Conservation (phyloP, 2,888 invertebrate species). For the Lasioglossum marginatum region DNA sequence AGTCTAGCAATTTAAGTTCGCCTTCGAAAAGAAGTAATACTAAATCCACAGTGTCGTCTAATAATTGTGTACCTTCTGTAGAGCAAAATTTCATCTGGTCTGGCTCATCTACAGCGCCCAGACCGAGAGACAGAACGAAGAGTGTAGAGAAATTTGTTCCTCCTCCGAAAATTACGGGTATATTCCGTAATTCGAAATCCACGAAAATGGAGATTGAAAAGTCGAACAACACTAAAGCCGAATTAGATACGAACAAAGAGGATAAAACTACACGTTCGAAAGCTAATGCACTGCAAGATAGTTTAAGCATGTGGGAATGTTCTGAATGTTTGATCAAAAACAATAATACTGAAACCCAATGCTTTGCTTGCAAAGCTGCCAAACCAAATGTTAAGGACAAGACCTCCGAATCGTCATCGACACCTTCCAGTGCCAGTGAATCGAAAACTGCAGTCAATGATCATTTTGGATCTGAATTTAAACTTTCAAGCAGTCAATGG, state of each 20-base stretch:
- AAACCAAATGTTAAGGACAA: slow-evolving; percentile 63
- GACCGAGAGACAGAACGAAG: slow-evolving; percentile 76
- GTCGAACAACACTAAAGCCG: slow-evolving; percentile 8
- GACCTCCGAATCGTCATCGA: slow-evolving; percentile 29
- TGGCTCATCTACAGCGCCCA: slow-evolving; percentile 76
- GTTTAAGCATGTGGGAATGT: slow-evolving; percentile 80
- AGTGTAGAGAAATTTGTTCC: slow-evolving; percentile 61
- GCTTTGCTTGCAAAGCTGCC: slow-evolving; percentile 80
- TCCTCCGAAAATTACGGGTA: slow-evolving; percentile 81
- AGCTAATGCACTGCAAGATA: slow-evolving; percentile 15
- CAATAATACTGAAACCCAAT: slow-evolving; percentile 71
- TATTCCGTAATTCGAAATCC: slow-evolving; percentile 77
- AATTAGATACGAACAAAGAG: background rate
- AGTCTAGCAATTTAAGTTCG: slow-evolving; percentile 56
- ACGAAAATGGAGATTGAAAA: slow-evolving; percentile 24
- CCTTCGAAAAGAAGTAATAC: slow-evolving; percentile 57
- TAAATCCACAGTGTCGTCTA: slow-evolving; percentile 54
- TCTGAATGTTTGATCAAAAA: slow-evolving; percentile 82
- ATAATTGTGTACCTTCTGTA: slow-evolving; percentile 43
- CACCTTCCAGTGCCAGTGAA: slow-evolving; percentile 35
- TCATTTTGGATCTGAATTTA: slow-evolving; percentile 74
- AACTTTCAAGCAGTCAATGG: slow-evolving; percentile 84
- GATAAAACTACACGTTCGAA: slow-evolving; percentile 7
- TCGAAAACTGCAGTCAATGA: slow-evolving; percentile 50
- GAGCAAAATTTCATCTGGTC: slow-evolving; percentile 80